phyloP scores from a whole-genome alignment of 1,140 invertebrate genomes.

The Drosophila nebulosa region DNA sequence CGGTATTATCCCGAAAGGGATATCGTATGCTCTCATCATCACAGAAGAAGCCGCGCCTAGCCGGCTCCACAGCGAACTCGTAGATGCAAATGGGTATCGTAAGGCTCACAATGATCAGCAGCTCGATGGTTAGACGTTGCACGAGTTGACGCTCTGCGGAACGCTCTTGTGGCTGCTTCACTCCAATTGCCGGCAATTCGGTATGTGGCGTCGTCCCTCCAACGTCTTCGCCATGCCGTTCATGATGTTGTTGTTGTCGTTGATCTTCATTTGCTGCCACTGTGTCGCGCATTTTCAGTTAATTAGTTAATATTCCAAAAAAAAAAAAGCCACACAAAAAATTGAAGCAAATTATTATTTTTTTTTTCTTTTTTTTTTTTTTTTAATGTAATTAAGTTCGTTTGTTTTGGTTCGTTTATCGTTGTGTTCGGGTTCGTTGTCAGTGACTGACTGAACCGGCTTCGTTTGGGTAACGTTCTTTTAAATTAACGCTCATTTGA shows the following conservation, averaged over 20 bases:
- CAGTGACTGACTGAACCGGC: constrained; percentile 63
- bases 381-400: constrained; percentile 57
- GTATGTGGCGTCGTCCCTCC: neutral
- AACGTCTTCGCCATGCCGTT: neutral
- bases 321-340: neutral
- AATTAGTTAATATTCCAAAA: constrained; percentile 72
- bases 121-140: constrained; percentile 51
- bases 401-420: constrained; percentile 31
- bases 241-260: neutral
- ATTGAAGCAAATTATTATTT: constrained; percentile 22
- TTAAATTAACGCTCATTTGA: constrained; percentile 69
- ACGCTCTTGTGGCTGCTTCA: neutral
- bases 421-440: constrained; percentile 70
- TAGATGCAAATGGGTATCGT: constrained; percentile 85
- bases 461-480: constrained; percentile 66
- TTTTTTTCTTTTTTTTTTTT: constrained; percentile 44
- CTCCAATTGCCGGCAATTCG: neutral
- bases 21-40: constrained; percentile 95
- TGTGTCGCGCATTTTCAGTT: constrained; percentile 53
- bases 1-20: constrained; percentile 90
- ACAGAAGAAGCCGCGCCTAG: constrained; percentile 96
- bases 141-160: constrained; percentile 26
- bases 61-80: constrained; percentile 88
- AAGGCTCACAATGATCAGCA: constrained; percentile 58
- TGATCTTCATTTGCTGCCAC: constrained; percentile 26